Conservation (phyloP, 2,113 vertebrate species). For the Leucoraja erinaceus region DNA sequence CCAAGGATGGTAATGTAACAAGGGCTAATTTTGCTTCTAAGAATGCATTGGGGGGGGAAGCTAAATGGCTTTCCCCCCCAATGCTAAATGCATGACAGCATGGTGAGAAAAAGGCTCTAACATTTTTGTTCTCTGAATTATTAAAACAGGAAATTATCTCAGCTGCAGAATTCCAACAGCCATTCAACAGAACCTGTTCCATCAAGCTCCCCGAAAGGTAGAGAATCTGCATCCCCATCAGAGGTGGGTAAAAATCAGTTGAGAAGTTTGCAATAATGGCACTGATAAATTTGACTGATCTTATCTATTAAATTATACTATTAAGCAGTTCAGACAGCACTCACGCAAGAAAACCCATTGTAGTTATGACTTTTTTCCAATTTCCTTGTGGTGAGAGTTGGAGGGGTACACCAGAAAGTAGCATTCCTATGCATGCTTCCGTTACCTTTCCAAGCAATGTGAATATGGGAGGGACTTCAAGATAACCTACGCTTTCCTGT, state of each 20-base stretch:
- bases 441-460: too few species aligned
- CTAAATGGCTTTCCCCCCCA: too few species aligned
- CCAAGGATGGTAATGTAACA: background rate
- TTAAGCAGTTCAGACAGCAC: too few species aligned
- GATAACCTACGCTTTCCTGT: too few species aligned
- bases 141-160: conserved; percentile 25
- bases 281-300: background rate
- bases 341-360: too few species aligned
- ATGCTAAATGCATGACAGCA: background rate
- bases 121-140: background rate
- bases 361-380: too few species aligned
- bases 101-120: background rate
- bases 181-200: conserved; percentile 45
- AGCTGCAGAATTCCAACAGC: conserved; percentile 52
- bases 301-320: too few species aligned
- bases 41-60: background rate
- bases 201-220: conserved; percentile 44
- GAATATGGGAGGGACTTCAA: too few species aligned
- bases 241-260: conserved; percentile 51
- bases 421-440: too few species aligned
- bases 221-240: conserved; percentile 50
- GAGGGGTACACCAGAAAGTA: too few species aligned
- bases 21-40: background rate
- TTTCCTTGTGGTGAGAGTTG: too few species aligned
- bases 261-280: background rate